Evolutionary conservation across 2,888 invertebrate genomes (phyloP), one percentile per base, ranked within the genome.

Genomic region (Theretra japonica): DNA sequence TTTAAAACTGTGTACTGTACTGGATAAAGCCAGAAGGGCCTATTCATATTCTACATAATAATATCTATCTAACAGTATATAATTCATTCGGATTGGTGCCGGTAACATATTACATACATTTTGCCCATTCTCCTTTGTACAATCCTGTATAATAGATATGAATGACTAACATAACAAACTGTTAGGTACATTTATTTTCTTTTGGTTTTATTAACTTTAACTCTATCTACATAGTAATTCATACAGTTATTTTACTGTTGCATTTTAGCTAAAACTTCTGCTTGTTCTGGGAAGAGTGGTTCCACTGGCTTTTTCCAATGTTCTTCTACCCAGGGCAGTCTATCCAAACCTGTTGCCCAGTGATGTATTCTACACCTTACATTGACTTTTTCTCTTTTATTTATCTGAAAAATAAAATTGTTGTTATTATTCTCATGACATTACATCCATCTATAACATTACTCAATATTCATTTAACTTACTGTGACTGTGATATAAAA

Each of bases 281-380:
- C 92, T 85, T 95, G 94, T 78, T 94, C 94, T 2, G 93, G 90
- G 70, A 97, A 95, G 30, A 97, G 90, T 0, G 96, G 89, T 75
- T 96, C 95, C 23, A 84, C 81, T 8, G 94, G 91, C 78, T 92
- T 87, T 77, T 94, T 95, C 96, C 96, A 96, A 83, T 95, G 95
- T 33, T 94, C 77, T 71, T 90, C 88, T 23, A 81, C 86, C 89
- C 89, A 90, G 1, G 91, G 92, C 30, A 97, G 82, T 73, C 96
- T 93, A 5, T 97, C 96, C 56, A 95, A 88, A 4, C 96, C 95
- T 5, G 96, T 96, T 72, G 96, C 96, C 96, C 97, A 97, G 84
- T 98, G 98, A 86, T 97, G 96, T 71, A 98, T 95, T 77, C 96
- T 94, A 85, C 98, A 98, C 75, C 97, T 95, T 0, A 98, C 96